Conservation (phyloP, 1,140 invertebrate genomes). For the Camponotus pennsylvanicus region DNA sequence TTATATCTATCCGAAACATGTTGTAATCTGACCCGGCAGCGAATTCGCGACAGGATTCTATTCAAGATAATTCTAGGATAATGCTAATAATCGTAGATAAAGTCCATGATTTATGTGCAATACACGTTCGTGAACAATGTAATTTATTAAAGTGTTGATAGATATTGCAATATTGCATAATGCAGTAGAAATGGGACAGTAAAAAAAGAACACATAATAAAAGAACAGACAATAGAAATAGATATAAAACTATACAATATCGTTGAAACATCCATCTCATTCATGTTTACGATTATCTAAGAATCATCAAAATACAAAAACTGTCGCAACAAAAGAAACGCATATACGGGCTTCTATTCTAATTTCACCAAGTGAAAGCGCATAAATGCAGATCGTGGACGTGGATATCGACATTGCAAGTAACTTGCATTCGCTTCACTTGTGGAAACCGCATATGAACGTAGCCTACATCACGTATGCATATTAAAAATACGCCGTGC, state of each 20-base stretch:
- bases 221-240: background rate
- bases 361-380: conserved; percentile 43
- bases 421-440: conserved; percentile 26
- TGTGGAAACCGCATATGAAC: conserved; percentile 45
- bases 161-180: background rate
- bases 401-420: conserved; percentile 32
- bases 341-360: conserved; percentile 46
- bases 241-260: background rate
- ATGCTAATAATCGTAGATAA: background rate
- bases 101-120: background rate
- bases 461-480: conserved; percentile 6
- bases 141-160: background rate
- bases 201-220: no score
- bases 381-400: conserved; percentile 42
- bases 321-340: background rate
- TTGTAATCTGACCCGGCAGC: background rate
- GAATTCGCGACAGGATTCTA: no score
- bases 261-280: background rate
- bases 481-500: conserved; percentile 31
- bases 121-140: background rate
- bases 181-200: background rate
- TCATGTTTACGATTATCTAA: background rate
- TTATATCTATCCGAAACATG: background rate
- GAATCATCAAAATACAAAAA: conserved; percentile 9
- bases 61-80: background rate